A percentile compares a stretch with the other conserved stretches of the same genome.
phyloP scores from a whole-genome alignment of 1,140 invertebrate species.

The Bathynomus jamesi region DNA sequence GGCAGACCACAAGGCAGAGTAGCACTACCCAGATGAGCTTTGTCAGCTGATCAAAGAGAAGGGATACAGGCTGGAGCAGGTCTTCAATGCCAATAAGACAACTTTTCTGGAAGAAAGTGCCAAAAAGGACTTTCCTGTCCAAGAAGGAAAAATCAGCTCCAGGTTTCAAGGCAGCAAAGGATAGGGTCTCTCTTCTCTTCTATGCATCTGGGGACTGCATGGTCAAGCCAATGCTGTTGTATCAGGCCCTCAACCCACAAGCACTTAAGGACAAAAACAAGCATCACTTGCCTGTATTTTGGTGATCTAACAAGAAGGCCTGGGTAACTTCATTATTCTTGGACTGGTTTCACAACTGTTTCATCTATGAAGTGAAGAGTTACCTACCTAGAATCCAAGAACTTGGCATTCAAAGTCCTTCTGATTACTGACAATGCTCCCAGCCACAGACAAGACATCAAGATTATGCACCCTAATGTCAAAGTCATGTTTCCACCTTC shows the following conservation, averaged over 20 bases:
- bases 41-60: not conserved
- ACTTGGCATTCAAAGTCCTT: too few species aligned
- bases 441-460: not conserved
- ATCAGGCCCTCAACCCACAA: not conserved
- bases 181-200: not conserved
- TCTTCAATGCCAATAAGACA: not conserved
- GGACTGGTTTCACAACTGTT: too few species aligned
- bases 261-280: not conserved
- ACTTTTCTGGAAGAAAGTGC: not conserved
- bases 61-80: not conserved
- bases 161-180: not conserved
- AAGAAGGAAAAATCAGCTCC: not conserved
- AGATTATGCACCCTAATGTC: not conserved
- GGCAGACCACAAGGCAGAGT: not conserved
- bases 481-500: not conserved
- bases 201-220: not conserved
- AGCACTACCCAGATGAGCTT: not conserved
- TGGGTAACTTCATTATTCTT: not conserved
- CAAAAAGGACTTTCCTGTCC: not conserved
- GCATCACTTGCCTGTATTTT: not conserved
- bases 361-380: too few species aligned
- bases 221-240: not conserved
- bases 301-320: not conserved
- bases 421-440: not conserved
- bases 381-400: not conserved